Evolutionary conservation across 2,888 invertebrate genomes (phyloP).

Genomic region (Norana najaformis): DNA sequence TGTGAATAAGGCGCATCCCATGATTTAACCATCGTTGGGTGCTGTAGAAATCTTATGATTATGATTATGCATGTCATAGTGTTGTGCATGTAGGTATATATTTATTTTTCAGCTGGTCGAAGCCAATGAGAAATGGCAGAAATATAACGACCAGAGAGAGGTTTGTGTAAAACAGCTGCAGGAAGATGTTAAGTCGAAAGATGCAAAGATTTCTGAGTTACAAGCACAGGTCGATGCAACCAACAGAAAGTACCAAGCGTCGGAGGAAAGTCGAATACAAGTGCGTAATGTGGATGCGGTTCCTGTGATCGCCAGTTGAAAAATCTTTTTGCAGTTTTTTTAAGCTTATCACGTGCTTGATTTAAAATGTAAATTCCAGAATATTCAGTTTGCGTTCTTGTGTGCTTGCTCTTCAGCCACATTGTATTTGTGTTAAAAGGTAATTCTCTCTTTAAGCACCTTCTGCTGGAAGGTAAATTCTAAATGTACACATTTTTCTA

Average conservation of each 20-base stretch:
- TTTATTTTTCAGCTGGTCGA: not conserved
- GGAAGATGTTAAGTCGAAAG: not conserved
- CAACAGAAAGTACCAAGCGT: not conserved
- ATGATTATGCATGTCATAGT: too few relatives aligned
- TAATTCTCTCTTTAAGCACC: not conserved
- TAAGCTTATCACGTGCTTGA: too few relatives aligned
- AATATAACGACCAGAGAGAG: not conserved
- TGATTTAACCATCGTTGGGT: too few relatives aligned
- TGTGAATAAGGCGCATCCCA: too few relatives aligned
- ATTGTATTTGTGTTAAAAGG: not conserved
- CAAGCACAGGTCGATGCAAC: slow-evolving; percentile 1
- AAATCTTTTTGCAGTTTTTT: too few relatives aligned
- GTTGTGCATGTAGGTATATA: not conserved
- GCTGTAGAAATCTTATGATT: too few relatives aligned
- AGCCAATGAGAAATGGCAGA: not conserved
- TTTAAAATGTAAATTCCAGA: too few relatives aligned
- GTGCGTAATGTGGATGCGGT: not conserved
- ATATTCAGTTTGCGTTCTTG: too few relatives aligned
- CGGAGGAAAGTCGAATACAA: slow-evolving; percentile 5
- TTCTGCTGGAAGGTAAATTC: too few relatives aligned
- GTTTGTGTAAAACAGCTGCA: not conserved
- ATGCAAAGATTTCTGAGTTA: not conserved
- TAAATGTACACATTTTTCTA: too few relatives aligned
- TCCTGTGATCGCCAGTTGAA: not conserved
- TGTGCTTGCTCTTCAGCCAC: too few relatives aligned